Conservation (phyloP, 2,888 invertebrate genomes). For the Erannis defoliaria region DNA sequence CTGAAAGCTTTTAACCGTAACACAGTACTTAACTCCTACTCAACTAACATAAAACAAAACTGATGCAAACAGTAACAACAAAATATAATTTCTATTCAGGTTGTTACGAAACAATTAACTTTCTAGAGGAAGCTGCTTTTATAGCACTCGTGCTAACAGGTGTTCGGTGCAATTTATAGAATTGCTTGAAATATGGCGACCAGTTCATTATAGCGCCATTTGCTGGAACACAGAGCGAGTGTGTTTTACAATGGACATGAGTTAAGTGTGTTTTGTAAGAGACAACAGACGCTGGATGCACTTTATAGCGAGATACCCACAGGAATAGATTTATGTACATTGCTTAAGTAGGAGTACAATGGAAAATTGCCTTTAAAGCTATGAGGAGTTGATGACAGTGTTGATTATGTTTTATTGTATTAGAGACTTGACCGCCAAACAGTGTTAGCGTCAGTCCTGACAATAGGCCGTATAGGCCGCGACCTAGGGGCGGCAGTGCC, state of each 20-base stretch:
- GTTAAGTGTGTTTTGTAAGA: not conserved
- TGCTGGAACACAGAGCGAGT: not conserved
- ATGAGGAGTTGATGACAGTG: too few relatives aligned
- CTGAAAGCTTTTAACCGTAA: too few relatives aligned
- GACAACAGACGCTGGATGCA: not conserved
- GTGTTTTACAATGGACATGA: slow-evolving; percentile 7
- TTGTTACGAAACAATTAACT: slow-evolving; percentile 15
- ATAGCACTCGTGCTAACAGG: slow-evolving; percentile 22
- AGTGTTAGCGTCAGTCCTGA: too few relatives aligned
- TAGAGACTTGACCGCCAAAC: too few relatives aligned
- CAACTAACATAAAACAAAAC: not conserved
- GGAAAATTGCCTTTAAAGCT: too few relatives aligned
- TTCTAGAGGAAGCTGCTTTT: slow-evolving; percentile 8
- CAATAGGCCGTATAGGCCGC: too few relatives aligned
- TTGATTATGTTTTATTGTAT: too few relatives aligned
- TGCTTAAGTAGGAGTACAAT: too few relatives aligned
- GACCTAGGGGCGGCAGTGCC: too few relatives aligned
- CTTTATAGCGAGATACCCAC: too few relatives aligned
- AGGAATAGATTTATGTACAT: too few relatives aligned
- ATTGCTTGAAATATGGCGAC: slow-evolving; percentile 20
- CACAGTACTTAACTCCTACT: too few relatives aligned
- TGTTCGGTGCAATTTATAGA: slow-evolving; percentile 28
- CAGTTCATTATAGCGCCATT: slow-evolving; percentile 24
- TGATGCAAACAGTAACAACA: slow-evolving; percentile 4
- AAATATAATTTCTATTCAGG: not conserved